Evolutionary conservation across 2,113 vertebrate genomes (phyloP), one percentile per base, ranked within the genome.

Genomic region (Setophaga petechia): DNA sequence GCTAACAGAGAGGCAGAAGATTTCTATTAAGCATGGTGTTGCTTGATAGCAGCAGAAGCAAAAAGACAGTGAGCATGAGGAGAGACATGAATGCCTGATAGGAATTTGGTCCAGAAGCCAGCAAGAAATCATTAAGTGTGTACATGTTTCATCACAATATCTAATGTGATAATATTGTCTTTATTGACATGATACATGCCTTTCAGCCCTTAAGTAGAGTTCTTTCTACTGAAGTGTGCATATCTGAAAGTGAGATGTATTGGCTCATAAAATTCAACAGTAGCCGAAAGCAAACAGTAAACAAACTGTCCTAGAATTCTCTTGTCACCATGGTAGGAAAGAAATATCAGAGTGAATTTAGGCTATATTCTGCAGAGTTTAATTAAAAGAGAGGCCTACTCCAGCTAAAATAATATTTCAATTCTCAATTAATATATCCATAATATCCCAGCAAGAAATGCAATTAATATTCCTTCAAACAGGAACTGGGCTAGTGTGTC

Each of bases 11-110:
- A 90, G n/a, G 75, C 72, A 90, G 61, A 92, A 69, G 84, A 97
- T 84, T 92, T 78, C 83, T 93, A n/a, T 89, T 96, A 95, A 77
- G 75, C 63, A 4, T 71, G 74, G 75, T 89, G 68, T 90, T 88
- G 75, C 68, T 78, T 88, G 85, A 96, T 49, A 86, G 37, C 52
- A 90, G 63, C 61, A 95, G 57, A 88, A 92, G 28, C 57, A 86
- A 91, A 83, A 4, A 80, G 78, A 74, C 62, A 89, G 75, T 28
- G 43, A 95, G 35, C 61, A 57, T 61, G 55, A 88, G 75, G 52
- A 90, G 47, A 57, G 75, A 91, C 81, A 84, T 57, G 33, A 93
- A 79, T 77, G 52, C 24, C 55, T 88, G 71, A 67, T 37, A 74
- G 68, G 52, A 94, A 86, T 59, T 76, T 13, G 8, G 65, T 57